A percentile compares a stretch with the other conserved stretches of the same genome.
Evolutionary conservation across 2,888 invertebrate species (phyloP).

Genomic region (Philereme vetulata): DNA sequence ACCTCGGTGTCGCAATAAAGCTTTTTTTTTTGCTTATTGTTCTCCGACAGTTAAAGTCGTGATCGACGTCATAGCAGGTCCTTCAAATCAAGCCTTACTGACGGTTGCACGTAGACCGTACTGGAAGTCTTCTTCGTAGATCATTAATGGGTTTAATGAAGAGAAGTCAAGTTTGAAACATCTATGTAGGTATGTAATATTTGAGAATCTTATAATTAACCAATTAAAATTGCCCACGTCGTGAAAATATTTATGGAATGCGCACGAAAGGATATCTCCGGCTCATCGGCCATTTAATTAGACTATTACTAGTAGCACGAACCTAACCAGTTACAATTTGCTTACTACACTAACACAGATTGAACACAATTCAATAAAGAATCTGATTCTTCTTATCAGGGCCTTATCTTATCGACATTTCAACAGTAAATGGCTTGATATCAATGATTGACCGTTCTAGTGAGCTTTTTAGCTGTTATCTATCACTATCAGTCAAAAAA

Average conservation of each 20-base stretch:
- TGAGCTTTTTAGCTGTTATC: slow-evolving; percentile 38
- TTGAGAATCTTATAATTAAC: too few relatives aligned
- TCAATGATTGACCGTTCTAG: slow-evolving; percentile 41
- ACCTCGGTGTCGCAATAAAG: too few relatives aligned
- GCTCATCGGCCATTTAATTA: slow-evolving; percentile 56
- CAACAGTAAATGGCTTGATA: slow-evolving; percentile 45
- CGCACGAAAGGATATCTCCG: slow-evolving; percentile 41
- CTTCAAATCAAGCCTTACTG: too few relatives aligned
- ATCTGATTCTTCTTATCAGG: slow-evolving; percentile 13
- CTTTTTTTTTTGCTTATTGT: too few relatives aligned
- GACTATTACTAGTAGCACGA: slow-evolving; percentile 62
- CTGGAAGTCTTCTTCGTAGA: too few relatives aligned
- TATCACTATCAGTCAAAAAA: slow-evolving; percentile 52
- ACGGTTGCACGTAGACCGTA: too few relatives aligned
- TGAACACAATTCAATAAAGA: slow-evolving; percentile 23
- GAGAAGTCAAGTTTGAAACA: not conserved
- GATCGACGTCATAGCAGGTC: too few relatives aligned
- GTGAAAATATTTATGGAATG: slow-evolving; percentile 60
- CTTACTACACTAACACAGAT: slow-evolving; percentile 5
- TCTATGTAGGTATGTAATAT: too few relatives aligned
- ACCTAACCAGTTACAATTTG: slow-evolving; percentile 25
- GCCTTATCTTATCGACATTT: slow-evolving; percentile 33
- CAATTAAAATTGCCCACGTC: slow-evolving; percentile 27
- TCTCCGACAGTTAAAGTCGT: too few relatives aligned
- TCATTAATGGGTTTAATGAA: not conserved